A percentile compares a stretch with the other conserved stretches of the same genome.
phyloP scores from a whole-genome alignment of 2,797 vertebrate genomes.

The Channa striata region DNA sequence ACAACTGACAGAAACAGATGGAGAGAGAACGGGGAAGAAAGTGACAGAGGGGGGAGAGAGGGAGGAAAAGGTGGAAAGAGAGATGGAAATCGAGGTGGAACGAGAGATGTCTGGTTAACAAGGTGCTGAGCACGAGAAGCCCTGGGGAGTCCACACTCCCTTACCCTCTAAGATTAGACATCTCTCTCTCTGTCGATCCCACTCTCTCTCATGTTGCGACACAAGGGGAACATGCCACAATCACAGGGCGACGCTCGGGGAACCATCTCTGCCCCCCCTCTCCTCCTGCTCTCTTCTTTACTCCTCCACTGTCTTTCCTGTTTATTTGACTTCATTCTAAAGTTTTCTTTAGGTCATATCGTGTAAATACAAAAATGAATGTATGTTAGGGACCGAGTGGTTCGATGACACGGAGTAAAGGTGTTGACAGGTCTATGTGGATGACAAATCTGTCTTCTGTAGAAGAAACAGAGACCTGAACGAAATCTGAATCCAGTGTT shows the following conservation, averaged over 20 bases:
- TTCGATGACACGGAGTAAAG: neutral
- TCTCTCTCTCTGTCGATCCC: slow-evolving; percentile 84
- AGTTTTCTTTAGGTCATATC: neutral
- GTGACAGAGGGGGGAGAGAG: slow-evolving; percentile 22
- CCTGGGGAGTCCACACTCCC: slow-evolving; percentile 85
- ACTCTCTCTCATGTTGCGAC: slow-evolving; percentile 76
- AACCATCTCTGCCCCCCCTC: slow-evolving; percentile 37
- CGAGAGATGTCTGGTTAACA: slow-evolving; percentile 86
- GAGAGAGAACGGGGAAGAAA: slow-evolving; percentile 3
- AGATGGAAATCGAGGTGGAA: slow-evolving; percentile 75
- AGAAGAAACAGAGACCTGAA: too few species aligned
- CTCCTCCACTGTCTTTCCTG: slow-evolving; percentile 47
- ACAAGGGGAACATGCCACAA: slow-evolving; percentile 73
- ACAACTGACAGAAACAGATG: slow-evolving; percentile 29
- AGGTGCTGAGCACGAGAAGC: slow-evolving; percentile 86
- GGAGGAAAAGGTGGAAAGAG: slow-evolving; percentile 57
- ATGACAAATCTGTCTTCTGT: neutral
- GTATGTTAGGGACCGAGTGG: neutral
- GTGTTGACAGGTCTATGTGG: neutral
- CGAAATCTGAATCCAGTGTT: neutral
- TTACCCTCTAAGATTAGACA: slow-evolving; percentile 88
- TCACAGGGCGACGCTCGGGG: slow-evolving; percentile 61
- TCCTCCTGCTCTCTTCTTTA: slow-evolving; percentile 48
- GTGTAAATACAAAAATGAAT: neutral
- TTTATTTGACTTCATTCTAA: neutral